Evolutionary conservation across 2,113 vertebrate genomes (phyloP), one percentile per base, ranked within the genome.

Genomic region (Myotis brandtii): DNA sequence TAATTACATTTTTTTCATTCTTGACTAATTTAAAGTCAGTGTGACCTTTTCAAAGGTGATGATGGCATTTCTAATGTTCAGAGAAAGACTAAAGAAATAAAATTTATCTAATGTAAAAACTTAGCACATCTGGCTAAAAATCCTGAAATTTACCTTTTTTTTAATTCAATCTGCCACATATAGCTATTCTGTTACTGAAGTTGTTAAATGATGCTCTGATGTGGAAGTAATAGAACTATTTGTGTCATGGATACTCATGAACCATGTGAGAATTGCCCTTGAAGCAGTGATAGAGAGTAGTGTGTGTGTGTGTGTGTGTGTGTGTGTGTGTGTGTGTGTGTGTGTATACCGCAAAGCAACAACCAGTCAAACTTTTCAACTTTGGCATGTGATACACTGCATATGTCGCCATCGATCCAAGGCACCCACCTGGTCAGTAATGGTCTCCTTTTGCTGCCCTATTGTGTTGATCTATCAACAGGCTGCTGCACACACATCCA

Each of bases 31-130:
- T 94, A 93, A 93, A 96, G 73, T 91, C 89, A 50, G 43, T 46
- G 25, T 89, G 80, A 94, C 92, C 93, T 97, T 97, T 97, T 95
- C 84, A 95, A 97, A 97, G 91, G 96, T 89, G 95, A 59, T 86
- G 93, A 66, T 95, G 96, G 89, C 89, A 96, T 97, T 96, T 96
- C 48, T 96, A 95, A 64, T 52, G 56, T 82, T 93, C 93, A 91
- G 67, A 87, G 20, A 95, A 93, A 91, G 69, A 73, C 25, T 70
- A 37, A 89, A 91, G 32, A 93, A 92, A 48, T 50, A 91, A 86
- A 96, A 97, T 97, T 94, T 96, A 96, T 95, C 92, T 86, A 86
- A 83, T 23, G 30, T 9, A 52, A 91, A 81, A 80, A 37, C 30
- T 20, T 48, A 93, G 34, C 69, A 86, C 93, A 95, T 96, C 86